phyloP scores from a whole-genome alignment of 2,797 vertebrate genomes.

The Cuculus canorus region DNA sequence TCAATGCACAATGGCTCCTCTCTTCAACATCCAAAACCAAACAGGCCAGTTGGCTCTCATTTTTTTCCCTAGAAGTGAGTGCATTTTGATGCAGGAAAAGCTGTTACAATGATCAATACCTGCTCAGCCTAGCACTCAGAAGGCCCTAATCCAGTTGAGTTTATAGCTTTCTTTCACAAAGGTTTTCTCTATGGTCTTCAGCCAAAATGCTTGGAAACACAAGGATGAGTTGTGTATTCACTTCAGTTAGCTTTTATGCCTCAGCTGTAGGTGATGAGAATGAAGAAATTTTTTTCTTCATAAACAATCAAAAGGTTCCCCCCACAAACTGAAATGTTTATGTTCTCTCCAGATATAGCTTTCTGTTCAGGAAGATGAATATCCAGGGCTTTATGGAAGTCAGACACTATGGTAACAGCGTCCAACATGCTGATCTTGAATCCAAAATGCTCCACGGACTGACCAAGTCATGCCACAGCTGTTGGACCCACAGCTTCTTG shows the following conservation, averaged over 20 bases:
- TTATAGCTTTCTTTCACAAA: not conserved
- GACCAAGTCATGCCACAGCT: not conserved
- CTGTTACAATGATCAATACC: not conserved
- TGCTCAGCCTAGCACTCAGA: not conserved
- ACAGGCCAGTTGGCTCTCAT: not conserved
- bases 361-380: not conserved
- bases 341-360: not conserved
- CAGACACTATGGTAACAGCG: not conserved
- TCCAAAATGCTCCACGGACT: not conserved
- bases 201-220: not conserved
- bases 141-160: not conserved
- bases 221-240: not conserved
- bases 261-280: accelerated
- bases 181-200: not conserved
- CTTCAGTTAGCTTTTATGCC: not conserved
- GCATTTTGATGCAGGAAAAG: not conserved
- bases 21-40: not conserved
- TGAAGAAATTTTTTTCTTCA: not conserved
- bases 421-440: not conserved
- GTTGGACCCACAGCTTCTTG: not conserved
- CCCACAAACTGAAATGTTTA: not conserved
- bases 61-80: not conserved
- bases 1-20: not conserved
- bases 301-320: not conserved
- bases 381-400: not conserved